Evolutionary conservation across 1,140 invertebrate genomes (phyloP), one percentile per base, ranked within the genome.

Genomic region (Penaeus japonicus): DNA sequence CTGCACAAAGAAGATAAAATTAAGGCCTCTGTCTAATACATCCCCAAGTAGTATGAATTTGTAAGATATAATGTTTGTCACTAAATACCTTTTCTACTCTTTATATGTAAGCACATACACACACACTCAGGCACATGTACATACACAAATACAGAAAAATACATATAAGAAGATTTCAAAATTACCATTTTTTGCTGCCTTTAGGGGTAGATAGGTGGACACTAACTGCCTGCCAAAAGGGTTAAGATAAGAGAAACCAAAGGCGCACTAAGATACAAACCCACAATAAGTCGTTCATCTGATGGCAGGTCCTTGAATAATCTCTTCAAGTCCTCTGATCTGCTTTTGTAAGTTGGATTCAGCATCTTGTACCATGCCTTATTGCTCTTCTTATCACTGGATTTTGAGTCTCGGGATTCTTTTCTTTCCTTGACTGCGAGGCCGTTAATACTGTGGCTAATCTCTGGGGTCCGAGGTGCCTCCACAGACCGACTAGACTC

Each of bases 291-390:
- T 91, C 97, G 94, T 93, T 99, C 97, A 92, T 97, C 96, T 91
- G 95, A 94, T 30, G 97, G 97, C 79, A 98, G 94, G 87, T 98
- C 96, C 93, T 97, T 98, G 92, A 99, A 99, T 90, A 98, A 95
- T 92, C 96, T 95, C 92, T 97, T 97, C 92, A 98, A 98, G 93
- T 98, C 97, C 91, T 97, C 96, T 57, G 96, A 97, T 89, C 96
- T 94, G 77, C 96, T 97, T 93, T 98, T 98, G 92, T 98, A 99
- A 0, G 97, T 98, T 53, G 97, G 97, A 93, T 97, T 98, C 55
- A 98, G 93, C 59, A 97, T 95, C 92, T 96, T 96, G 92, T 97
- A 97, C 95, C 96, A 97, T 90, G 94, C 94, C 30, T 94, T 94
- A 87, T 96, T 96, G 85, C 90, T 90, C 62, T 90, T 90, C 83